phyloP scores from a whole-genome alignment of 2,113 vertebrate species.

The Piaya cayana region DNA sequence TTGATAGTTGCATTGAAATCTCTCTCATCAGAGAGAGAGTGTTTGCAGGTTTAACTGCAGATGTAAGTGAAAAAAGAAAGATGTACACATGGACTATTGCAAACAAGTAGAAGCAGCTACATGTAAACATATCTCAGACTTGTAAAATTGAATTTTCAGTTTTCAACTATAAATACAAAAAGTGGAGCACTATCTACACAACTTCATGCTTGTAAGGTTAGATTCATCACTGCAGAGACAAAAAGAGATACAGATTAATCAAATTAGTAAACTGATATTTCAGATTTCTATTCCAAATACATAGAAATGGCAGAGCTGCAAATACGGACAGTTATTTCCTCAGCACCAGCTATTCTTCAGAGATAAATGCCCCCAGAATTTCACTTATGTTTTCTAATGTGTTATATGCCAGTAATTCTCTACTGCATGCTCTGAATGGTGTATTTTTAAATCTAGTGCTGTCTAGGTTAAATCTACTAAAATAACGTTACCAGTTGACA shows the following conservation, averaged over 20 bases:
- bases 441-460: neutral
- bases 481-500: neutral
- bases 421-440: neutral
- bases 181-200: slow-evolving; percentile 94
- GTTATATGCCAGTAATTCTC: neutral
- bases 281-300: slow-evolving; percentile 3
- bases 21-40: slow-evolving; percentile 43
- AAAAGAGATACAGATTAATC: slow-evolving; percentile 71
- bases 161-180: slow-evolving; percentile 96
- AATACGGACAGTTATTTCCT: neutral
- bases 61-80: slow-evolving; percentile 51
- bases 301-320: neutral
- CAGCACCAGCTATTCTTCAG: neutral
- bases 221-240: slow-evolving; percentile 95
- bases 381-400: neutral
- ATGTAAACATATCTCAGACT: slow-evolving; percentile 82
- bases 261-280: slow-evolving; percentile 63
- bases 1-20: neutral
- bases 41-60: slow-evolving; percentile 67
- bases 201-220: slow-evolving; percentile 97
- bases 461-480: neutral
- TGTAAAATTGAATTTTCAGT: slow-evolving; percentile 77
- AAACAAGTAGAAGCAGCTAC: slow-evolving; percentile 84
- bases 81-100: slow-evolving; percentile 62
- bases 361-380: neutral